phyloP scores from a whole-genome alignment of 2,797 vertebrate species.

The Smutsia gigantea region DNA sequence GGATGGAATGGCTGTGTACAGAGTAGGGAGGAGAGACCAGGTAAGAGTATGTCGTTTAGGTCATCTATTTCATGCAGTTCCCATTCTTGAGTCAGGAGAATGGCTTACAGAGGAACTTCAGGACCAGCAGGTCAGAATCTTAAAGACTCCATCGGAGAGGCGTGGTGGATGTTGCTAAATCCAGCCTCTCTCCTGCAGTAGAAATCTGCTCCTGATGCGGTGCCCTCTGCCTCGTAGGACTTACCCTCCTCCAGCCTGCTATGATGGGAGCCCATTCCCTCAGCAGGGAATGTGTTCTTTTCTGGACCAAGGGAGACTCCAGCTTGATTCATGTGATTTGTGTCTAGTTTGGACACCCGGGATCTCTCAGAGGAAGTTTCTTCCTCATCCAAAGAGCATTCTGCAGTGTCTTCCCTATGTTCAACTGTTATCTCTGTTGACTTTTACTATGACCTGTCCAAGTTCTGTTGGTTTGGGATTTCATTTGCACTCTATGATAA shows the following conservation, averaged over 20 bases:
- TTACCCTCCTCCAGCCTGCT: background rate
- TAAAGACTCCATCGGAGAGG: background rate
- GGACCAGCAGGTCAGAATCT: background rate
- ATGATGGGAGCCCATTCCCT: background rate
- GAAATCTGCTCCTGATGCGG: background rate
- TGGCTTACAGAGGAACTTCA: background rate
- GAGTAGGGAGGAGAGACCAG: background rate
- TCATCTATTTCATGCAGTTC: background rate
- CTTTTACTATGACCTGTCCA: conserved; percentile 6
- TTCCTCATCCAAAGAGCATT: background rate
- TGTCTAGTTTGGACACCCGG: background rate
- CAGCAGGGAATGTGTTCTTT: background rate
- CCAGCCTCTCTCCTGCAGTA: background rate
- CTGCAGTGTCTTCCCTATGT: background rate
- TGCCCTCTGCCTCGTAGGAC: background rate
- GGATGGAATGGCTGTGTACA: background rate
- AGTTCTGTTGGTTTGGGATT: conserved; percentile 48
- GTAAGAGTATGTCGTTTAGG: background rate
- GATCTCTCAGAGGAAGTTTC: background rate
- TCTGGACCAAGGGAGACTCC: background rate
- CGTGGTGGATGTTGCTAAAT: background rate
- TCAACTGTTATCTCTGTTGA: background rate
- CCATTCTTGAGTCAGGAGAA: background rate
- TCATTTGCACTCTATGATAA: background rate
- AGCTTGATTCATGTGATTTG: background rate